Evolutionary conservation across 2,888 invertebrate genomes (phyloP).

Genomic region (Hipparchia semele): DNA sequence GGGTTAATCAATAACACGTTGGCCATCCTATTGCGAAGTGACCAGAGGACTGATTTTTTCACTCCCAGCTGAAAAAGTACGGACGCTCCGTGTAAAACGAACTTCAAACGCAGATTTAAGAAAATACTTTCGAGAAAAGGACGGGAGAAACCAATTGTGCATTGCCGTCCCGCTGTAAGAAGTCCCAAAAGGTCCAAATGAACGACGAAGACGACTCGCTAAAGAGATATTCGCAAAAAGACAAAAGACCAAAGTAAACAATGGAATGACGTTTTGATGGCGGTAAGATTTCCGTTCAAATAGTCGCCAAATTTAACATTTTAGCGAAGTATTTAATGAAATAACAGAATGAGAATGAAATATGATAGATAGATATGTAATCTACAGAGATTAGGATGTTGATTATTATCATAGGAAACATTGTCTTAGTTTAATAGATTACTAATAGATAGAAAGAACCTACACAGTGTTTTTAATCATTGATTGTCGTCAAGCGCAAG

Average conservation of each 20-base stretch:
- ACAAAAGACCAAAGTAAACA: conserved; percentile 56
- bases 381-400: no score
- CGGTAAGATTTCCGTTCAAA: conserved; percentile 20
- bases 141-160: conserved; percentile 55
- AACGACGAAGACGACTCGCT: conserved; percentile 57
- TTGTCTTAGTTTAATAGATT: no score
- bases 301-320: conserved; percentile 20
- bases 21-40: neutral
- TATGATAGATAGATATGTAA: neutral
- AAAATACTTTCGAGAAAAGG: conserved; percentile 47
- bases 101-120: conserved; percentile 49
- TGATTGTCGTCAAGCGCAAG: no score
- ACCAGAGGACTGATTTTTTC: neutral
- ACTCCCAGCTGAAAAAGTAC: neutral
- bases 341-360: neutral
- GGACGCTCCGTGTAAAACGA: conserved; percentile 33
- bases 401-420: no score
- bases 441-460: no score
- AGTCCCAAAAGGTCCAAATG: conserved; percentile 57
- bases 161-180: conserved; percentile 54
- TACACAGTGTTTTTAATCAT: no score
- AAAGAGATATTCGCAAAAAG: conserved; percentile 52
- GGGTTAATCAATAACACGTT: neutral
- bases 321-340: conserved; percentile 13
- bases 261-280: conserved; percentile 37